Base-by-base conservation (phyloP, 2,797 vertebrate species). In the Tiaroga cobitis region DNA sequence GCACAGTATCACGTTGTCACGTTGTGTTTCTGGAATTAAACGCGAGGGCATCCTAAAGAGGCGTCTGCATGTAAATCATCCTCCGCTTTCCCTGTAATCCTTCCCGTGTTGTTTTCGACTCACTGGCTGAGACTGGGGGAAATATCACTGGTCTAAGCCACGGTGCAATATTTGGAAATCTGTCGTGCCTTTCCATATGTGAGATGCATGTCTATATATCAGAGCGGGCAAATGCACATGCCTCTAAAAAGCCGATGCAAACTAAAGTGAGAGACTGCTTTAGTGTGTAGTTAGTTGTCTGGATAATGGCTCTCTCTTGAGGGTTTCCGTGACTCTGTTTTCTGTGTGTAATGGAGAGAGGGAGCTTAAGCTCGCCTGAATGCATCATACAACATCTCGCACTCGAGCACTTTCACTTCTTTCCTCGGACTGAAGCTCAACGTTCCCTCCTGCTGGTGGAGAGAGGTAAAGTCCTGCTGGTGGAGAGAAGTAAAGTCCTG, bases 301-400 rank as follows among this genome's bases (percentile, higher is more conserved):
- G 80, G 83, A 90, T 89, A 88, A 88, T 90, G 79, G 81, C 68
- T 83, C 72, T 81, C 83, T 89, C 83, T 87, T 72, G 80, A 82
- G 43, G 80, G 41, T 85, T 83, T 77, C 82, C 67, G 65, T 83
- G 79, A 43, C 85, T 84, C 39, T 82, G 77, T 82, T 79, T 75
- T 82, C 61, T 78, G 69, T 83, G 56, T 73, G 74, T 85, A 83
- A 90, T 88, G 84, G 65, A 89, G 86, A 85, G 68, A 85, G 82
- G 81, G 82, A 77, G 86, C 70, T 81, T 84, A 88, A 84, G 80
- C 84, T 83, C 29, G 84, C 78, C 51, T 85, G 85, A 87, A 77
- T 81, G 73, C 87, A 81, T 85, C 87, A 81, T 73, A 74, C 80
- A 72, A 80, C 79, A 81, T 75, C 89, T 85, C 72, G 76, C 79